These are phyloP conservation scores for Diorhabda elongata DNA, from an alignment of 1,140 invertebrate species.

Conservation along the genomic window DNA sequence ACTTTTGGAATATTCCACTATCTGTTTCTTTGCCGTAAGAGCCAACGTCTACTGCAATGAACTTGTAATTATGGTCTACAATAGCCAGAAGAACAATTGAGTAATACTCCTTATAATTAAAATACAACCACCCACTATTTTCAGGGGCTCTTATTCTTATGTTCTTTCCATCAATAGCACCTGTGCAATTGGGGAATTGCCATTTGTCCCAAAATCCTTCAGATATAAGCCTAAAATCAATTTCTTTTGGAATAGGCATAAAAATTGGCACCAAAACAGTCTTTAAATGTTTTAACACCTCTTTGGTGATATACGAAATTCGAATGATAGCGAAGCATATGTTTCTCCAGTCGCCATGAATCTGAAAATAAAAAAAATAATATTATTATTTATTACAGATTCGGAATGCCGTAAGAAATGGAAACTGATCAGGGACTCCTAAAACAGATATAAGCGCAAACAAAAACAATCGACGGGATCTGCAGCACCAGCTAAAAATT, in stretches of 20 bases:
- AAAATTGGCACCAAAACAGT: background rate
- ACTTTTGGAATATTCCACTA: slow-evolving; percentile 30
- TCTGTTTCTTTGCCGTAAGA: slow-evolving; percentile 44
- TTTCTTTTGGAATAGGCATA: background rate
- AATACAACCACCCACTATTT: slow-evolving; percentile 43
- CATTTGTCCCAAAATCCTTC: background rate
- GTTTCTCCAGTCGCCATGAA: slow-evolving; percentile 9
- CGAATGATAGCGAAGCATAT: slow-evolving; percentile 6
- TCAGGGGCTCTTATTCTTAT: slow-evolving; percentile 41
- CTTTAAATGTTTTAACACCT: background rate
- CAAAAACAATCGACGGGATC: background rate
- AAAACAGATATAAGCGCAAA: too few relatives aligned
- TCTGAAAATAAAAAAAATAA: slow-evolving; percentile 1
- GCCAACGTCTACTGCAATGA: slow-evolving; percentile 46
- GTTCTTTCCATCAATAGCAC: slow-evolving; percentile 49
- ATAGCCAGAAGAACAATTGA: slow-evolving; percentile 47
- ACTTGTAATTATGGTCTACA: slow-evolving; percentile 47
- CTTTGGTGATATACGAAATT: background rate
- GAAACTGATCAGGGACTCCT: too few relatives aligned
- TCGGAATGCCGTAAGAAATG: too few relatives aligned
- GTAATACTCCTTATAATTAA: slow-evolving; percentile 47
- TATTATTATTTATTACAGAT: too few relatives aligned
- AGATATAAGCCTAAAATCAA: background rate
- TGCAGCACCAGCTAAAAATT: slow-evolving; percentile 3
- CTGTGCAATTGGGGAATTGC: slow-evolving; percentile 19